Conservation (phyloP, 2,797 vertebrate species). For the Spinibarbus caldwelli region DNA sequence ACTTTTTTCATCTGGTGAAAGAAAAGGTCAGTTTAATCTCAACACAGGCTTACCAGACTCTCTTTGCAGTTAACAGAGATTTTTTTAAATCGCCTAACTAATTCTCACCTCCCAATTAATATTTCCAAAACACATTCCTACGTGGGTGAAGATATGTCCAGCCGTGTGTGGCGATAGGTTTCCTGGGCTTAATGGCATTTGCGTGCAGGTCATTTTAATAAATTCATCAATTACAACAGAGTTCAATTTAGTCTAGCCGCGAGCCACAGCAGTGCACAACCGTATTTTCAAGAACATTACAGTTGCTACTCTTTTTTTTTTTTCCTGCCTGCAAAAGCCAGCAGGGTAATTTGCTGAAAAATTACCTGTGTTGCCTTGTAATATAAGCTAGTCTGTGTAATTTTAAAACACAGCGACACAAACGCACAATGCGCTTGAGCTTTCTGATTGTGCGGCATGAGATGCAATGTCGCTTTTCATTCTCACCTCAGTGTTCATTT, state of each 20-base stretch:
- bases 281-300: constrained; percentile 68
- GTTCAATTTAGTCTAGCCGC: constrained; percentile 71
- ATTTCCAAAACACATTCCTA: constrained; percentile 61
- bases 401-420: constrained; percentile 68
- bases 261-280: constrained; percentile 62
- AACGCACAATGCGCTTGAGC: constrained; percentile 62
- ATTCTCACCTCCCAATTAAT: constrained; percentile 74
- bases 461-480: not conserved
- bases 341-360: constrained; percentile 74
- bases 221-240: constrained; percentile 75
- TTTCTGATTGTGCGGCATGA: constrained; percentile 56
- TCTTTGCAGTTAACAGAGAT: constrained; percentile 63
- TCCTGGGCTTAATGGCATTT: constrained; percentile 69
- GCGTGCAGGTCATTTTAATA: constrained; percentile 78
- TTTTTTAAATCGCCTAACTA: constrained; percentile 65
- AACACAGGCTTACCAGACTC: constrained; percentile 65
- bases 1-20: constrained; percentile 44
- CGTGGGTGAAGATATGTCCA: constrained; percentile 57
- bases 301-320: constrained; percentile 53
- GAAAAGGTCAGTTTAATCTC: constrained; percentile 69
- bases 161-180: constrained; percentile 55
- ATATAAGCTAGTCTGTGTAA: constrained; percentile 65
- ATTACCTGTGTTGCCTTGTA: constrained; percentile 68
- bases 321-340: constrained; percentile 62
- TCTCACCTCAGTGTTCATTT: not conserved